Conservation (phyloP, 2,113 vertebrate genomes). For the Ptychochromis oligacanthus region DNA sequence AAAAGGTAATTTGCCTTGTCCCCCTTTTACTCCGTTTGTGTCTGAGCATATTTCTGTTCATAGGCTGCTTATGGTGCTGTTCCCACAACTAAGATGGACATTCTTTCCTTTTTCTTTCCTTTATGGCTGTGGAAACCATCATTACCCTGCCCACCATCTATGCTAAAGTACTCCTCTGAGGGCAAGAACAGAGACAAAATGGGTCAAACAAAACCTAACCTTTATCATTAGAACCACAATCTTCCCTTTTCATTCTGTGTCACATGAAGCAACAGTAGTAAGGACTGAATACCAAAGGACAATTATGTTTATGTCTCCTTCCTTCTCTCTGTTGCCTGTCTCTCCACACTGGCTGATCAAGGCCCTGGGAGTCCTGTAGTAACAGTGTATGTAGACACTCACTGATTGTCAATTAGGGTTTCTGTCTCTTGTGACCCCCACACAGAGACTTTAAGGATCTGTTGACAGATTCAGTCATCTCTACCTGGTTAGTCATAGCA, state of each 20-base stretch:
- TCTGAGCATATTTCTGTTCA: conserved; percentile 51
- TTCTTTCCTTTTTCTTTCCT: conserved; percentile 28
- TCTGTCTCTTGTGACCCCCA: conserved; percentile 56
- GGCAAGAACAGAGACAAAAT: conserved; percentile 5
- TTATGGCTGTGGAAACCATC: conserved; percentile 40
- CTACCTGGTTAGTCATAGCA: conserved; percentile 59
- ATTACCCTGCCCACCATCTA: conserved; percentile 45
- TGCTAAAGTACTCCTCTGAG: conserved; percentile 3
- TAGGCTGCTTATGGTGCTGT: conserved; percentile 29
- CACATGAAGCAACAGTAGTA: conserved; percentile 1
- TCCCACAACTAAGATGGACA: conserved; percentile 14
- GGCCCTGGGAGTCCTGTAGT: conserved; percentile 42
- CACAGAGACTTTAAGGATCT: conserved; percentile 51
- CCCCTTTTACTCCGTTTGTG: conserved; percentile 33
- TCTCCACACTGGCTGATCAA: conserved; percentile 63
- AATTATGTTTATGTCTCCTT: conserved; percentile 38
- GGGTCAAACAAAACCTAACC: not conserved
- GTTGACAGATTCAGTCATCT: conserved; percentile 60
- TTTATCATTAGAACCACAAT: conserved; percentile 18
- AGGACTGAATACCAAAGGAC: conserved; percentile 20
- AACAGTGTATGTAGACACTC: conserved; percentile 62
- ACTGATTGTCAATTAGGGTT: conserved; percentile 68
- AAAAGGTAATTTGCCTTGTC: conserved; percentile 50
- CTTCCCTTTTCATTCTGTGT: conserved; percentile 15
- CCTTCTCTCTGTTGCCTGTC: conserved; percentile 8